These are phyloP conservation scores for Byasa hedistus DNA, from an alignment of 2,888 invertebrate genomes.

Conservation along the genomic window DNA sequence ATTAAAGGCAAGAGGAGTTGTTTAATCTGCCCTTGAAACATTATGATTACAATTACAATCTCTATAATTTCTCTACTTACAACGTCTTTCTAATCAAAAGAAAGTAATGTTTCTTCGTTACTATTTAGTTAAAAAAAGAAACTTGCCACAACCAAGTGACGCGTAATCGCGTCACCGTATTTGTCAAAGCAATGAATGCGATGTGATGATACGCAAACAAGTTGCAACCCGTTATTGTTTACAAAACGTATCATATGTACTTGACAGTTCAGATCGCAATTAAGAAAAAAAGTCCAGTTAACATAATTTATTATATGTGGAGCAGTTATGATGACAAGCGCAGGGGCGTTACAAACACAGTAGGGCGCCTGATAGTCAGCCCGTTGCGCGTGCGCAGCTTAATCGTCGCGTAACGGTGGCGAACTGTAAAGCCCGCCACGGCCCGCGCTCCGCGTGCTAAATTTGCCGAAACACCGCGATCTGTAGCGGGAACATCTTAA, in stretches of 20 bases:
- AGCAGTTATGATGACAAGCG: constrained; percentile 44
- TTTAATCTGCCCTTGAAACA: no score
- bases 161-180: no score
- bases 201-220: not conserved
- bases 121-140: no score
- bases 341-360: constrained; percentile 39
- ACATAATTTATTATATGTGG: constrained; percentile 34
- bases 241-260: not conserved
- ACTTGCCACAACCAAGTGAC: no score
- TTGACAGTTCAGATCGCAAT: not conserved
- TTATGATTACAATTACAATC: no score
- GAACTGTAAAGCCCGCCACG: constrained; percentile 77
- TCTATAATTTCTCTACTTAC: no score
- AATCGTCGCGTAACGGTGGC: constrained; percentile 77
- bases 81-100: no score
- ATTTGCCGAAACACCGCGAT: constrained; percentile 77
- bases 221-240: no score
- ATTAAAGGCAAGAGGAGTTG: no score
- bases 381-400: constrained; percentile 66
- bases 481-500: constrained; percentile 71
- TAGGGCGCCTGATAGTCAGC: constrained; percentile 43
- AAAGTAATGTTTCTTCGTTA: no score
- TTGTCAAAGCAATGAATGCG: no score
- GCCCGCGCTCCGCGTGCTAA: constrained; percentile 73
- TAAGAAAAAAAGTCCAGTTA: constrained; percentile 3